phyloP scores from a whole-genome alignment of 2,888 invertebrate genomes.

The Lithophane socia region DNA sequence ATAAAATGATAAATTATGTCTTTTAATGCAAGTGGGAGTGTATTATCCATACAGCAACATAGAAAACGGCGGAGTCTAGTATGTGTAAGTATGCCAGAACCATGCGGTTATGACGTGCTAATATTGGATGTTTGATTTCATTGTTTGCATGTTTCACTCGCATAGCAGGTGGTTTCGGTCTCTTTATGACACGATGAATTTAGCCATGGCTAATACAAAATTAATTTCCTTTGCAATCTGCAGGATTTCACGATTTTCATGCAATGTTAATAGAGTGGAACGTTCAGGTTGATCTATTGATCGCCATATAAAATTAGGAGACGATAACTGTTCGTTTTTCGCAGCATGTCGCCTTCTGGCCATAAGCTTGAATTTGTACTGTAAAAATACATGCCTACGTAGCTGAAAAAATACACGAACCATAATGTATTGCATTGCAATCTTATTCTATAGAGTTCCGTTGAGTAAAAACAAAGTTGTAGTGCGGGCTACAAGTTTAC shows the following conservation, averaged over 20 bases:
- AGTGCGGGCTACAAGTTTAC: conserved; percentile 16
- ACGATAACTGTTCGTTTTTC: background rate
- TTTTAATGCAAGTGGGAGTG: background rate
- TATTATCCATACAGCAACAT: conserved; percentile 21
- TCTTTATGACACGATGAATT: conserved; percentile 73
- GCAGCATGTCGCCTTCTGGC: no score
- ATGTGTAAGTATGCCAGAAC: conserved; percentile 22
- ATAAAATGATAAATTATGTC: background rate
- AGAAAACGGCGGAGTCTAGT: conserved; percentile 21
- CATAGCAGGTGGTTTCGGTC: conserved; percentile 73
- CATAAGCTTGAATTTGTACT: background rate
- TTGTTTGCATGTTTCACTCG: conserved; percentile 75
- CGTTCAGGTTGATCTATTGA: conserved; percentile 4
- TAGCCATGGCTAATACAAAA: conserved; percentile 58
- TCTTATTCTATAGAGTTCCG: background rate
- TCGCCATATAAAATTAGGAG: background rate
- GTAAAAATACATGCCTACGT: background rate
- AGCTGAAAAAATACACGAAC: background rate
- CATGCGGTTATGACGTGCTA: conserved; percentile 68
- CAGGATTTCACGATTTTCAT: conserved; percentile 19
- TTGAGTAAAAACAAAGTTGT: background rate
- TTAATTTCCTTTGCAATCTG: conserved; percentile 32
- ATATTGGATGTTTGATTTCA: conserved; percentile 76
- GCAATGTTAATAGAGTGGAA: conserved; percentile 10
- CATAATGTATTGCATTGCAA: background rate